A percentile compares a stretch with the other conserved stretches of the same genome.
These are phyloP conservation scores for Macrocentrus cingulum DNA, from an alignment of 1,140 invertebrate genomes.

Conservation along the genomic window DNA sequence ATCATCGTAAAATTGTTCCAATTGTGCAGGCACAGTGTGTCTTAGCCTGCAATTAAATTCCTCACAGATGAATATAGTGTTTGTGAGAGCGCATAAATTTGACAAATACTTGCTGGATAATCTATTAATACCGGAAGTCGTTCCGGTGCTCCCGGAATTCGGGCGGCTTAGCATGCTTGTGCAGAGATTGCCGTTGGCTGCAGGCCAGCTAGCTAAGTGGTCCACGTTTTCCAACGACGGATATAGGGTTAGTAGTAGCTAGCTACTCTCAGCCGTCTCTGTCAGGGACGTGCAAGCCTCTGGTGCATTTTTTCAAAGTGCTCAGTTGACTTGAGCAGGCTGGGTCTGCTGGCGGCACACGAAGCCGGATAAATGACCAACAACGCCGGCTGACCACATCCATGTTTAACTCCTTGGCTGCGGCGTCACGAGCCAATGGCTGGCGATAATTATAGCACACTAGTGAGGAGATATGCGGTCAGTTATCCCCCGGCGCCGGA, in stretches of 20 bases:
- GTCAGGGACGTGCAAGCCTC: too few species aligned
- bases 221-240: slow-evolving; percentile 34
- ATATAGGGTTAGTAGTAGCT: too few species aligned
- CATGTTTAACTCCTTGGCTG: slow-evolving; percentile 16
- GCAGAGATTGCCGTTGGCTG: slow-evolving; percentile 46
- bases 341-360: too few species aligned
- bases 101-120: slow-evolving; percentile 37
- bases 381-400: too few species aligned
- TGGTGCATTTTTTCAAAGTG: too few species aligned
- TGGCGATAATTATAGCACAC: slow-evolving; percentile 24
- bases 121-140: slow-evolving; percentile 44
- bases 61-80: not conserved
- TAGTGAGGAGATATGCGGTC: slow-evolving; percentile 14
- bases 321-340: too few species aligned
- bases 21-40: too few species aligned
- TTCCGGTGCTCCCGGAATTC: slow-evolving; percentile 45
- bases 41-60: not conserved
- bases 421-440: slow-evolving; percentile 17
- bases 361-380: too few species aligned
- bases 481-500: slow-evolving; percentile 16
- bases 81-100: slow-evolving; percentile 16
- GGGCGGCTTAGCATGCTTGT: slow-evolving; percentile 36
- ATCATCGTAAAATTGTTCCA: slow-evolving; percentile 1
- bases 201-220: slow-evolving; percentile 42
- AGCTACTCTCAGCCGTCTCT: too few species aligned